Conservation (phyloP, 2,113 vertebrate species). For the Scopus umbretta region DNA sequence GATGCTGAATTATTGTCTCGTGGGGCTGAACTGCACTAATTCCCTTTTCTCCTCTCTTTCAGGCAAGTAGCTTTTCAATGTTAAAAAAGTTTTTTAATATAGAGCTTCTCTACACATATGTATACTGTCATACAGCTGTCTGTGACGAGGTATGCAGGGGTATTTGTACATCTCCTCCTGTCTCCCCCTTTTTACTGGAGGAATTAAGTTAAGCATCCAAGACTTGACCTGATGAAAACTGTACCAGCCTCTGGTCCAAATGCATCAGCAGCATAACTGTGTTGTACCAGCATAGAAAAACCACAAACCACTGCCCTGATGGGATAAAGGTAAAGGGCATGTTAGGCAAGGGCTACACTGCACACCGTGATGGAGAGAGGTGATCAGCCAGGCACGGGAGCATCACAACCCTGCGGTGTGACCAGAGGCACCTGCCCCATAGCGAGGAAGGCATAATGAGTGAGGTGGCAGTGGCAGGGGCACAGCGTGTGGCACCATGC, state of each 20-base stretch:
- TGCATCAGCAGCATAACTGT: neutral
- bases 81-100: neutral
- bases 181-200: neutral
- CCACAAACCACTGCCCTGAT: neutral
- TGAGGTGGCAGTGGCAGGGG: neutral
- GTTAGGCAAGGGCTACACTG: too few relatives aligned
- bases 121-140: neutral
- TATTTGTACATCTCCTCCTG: neutral
- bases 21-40: neutral
- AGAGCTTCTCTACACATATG: neutral
- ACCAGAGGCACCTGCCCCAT: accelerated
- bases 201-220: neutral
- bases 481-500: neutral
- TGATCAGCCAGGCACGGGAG: neutral
- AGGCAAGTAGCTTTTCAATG: neutral
- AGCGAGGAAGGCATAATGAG: too few relatives aligned
- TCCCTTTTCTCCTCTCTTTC: neutral
- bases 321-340: neutral
- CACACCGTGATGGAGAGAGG: neutral
- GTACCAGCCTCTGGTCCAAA: neutral
- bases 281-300: neutral
- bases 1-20: neutral
- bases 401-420: accelerated
- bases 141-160: accelerated
- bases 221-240: neutral